Percentiles rank a stretch among this genome's conserved stretches.
These are phyloP conservation scores for Epinephelus awoara DNA, from an alignment of 2,797 vertebrate species.

Conservation along the genomic window DNA sequence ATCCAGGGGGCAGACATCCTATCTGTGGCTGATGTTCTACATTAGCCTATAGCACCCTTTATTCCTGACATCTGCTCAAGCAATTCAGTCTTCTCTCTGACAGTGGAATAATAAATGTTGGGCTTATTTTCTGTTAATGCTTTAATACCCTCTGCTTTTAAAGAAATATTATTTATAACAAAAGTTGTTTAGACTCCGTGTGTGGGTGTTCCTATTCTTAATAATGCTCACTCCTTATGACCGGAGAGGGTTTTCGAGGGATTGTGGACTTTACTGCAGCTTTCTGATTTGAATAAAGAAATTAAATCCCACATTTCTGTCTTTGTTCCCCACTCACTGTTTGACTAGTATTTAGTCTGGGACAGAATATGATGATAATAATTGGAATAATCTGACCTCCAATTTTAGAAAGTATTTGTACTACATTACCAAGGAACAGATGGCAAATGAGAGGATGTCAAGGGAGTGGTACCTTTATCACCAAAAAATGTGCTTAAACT, in stretches of 20 bases:
- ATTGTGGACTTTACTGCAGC: constrained; percentile 65
- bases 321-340: constrained; percentile 86
- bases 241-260: constrained; percentile 24
- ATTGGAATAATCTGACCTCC: constrained; percentile 83
- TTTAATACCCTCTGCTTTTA: background rate
- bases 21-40: constrained; percentile 7
- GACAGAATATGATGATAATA: constrained; percentile 88
- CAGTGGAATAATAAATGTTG: background rate
- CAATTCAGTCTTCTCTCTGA: constrained; percentile 10
- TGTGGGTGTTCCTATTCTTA: constrained; percentile 31
- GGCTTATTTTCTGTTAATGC: constrained; percentile 1
- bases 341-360: constrained; percentile 92
- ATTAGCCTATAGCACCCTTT: constrained; percentile 7
- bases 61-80: constrained; percentile 35
- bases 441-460: constrained; percentile 88
- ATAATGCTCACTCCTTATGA: constrained; percentile 19
- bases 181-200: constrained; percentile 26
- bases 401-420: constrained; percentile 97
- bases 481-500: constrained; percentile 55
- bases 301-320: constrained; percentile 90
- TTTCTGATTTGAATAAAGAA: constrained; percentile 93
- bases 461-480: constrained; percentile 63
- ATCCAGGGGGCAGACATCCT: background rate
- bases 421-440: constrained; percentile 89
- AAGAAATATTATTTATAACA: constrained; percentile 15